Evolutionary conservation across 1,140 invertebrate species (phyloP), one percentile per base, ranked within the genome.

Genomic region (Bilobella aurantiaca): DNA sequence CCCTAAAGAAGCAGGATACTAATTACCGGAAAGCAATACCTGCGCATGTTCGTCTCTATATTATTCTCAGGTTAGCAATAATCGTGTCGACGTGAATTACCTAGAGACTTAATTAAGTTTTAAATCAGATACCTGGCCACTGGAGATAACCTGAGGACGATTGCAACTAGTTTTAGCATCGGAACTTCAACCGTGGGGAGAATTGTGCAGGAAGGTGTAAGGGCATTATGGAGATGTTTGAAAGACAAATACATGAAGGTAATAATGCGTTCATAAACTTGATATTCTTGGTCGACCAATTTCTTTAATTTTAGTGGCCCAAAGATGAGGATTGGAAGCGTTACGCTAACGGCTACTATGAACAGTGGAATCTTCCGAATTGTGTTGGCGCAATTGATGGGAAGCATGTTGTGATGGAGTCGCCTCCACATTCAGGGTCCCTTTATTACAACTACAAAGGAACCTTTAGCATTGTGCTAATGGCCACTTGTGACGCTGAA

Each of bases 371-470:
- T 29, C 74, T 60, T 64, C 74, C 73, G 2, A 71, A 75, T 63
- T 76, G 74, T 57, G 12, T 74, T n/a, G 76, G 73, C 12, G 73
- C 73, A 16, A 62, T 78, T 12, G 75, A 77, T 64, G 74, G 75
- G 1, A 78, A 76, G 47, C 77, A 78, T 61, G 32, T 77, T 27
- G 31, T 59, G 2, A 74, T 78, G n/a, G 25, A 57, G 34, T 46
- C 49, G 3, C 73, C 75, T n/a, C 12, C 37, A 3, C 67, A 68
- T 25, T 67, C 70, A 25, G 74, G 76, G n/a, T 62, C 69, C 14
- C 25, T 60, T 8, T 78, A 65, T 62, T 73, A 68, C 28, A 79
- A 78, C 62, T 76, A 78, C 57, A 78, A 78, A 57, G 61, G 74
- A 75, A n/a, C 49, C 75, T 28, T 65, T 75, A 37, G 75, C 63